These are phyloP conservation scores for Upupa epops DNA, from an alignment of 2,113 vertebrate species.

Conservation along the genomic window DNA sequence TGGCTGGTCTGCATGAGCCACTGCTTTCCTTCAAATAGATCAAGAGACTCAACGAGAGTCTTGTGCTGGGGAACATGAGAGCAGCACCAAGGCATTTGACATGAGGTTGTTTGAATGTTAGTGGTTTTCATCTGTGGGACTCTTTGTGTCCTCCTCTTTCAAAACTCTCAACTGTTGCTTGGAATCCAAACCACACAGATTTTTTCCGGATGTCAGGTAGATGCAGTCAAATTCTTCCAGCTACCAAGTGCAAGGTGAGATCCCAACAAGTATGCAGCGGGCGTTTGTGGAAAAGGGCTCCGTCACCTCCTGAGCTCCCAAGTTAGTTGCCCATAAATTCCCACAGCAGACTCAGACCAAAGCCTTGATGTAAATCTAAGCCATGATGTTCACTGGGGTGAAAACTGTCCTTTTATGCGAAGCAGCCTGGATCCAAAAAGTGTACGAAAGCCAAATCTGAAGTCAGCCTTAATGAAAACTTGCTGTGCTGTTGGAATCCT, in stretches of 20 bases:
- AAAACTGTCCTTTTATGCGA: not conserved
- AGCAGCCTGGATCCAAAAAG: not conserved
- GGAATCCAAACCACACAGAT: slow-evolving; percentile 1
- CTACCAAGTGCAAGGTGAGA: not conserved
- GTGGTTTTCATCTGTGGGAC: slow-evolving; percentile 5
- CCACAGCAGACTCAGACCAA: not conserved
- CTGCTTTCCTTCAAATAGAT: not conserved
- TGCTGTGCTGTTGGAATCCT: not conserved
- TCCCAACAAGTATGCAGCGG: not conserved
- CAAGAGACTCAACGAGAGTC: not conserved
- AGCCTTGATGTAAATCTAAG: not conserved
- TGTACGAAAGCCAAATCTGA: not conserved
- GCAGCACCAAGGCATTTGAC: not conserved
- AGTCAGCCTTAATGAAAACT: slow-evolving; percentile 34
- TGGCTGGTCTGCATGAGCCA: not conserved
- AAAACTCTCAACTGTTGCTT: not conserved
- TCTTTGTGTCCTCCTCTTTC: not conserved
- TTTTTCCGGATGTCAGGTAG: not conserved
- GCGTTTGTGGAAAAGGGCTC: not conserved
- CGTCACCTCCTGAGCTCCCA: not conserved
- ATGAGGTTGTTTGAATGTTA: not conserved
- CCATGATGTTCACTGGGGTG: not conserved
- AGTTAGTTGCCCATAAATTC: not conserved
- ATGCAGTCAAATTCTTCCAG: not conserved
- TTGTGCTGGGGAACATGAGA: not conserved